Percentiles rank a stretch among this genome's conserved stretches.
phyloP scores from a whole-genome alignment of 2,797 vertebrate genomes.

The Lagodon rhomboides region DNA sequence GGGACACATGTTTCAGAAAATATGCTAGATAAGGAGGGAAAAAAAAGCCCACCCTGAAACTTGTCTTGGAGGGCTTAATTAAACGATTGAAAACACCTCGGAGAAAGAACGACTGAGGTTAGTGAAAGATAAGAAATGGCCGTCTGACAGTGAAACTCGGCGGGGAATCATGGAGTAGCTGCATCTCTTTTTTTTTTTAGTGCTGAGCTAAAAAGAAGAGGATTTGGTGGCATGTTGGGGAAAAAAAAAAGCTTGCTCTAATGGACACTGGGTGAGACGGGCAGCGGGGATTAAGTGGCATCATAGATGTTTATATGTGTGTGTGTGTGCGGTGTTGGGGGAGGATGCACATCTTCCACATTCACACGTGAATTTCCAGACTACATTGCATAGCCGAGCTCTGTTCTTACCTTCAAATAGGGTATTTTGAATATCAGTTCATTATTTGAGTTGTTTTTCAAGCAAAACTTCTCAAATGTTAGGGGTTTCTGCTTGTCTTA shows the following conservation, averaged over 20 bases:
- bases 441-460: no score
- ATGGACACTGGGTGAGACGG: constrained; percentile 72
- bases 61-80: constrained; percentile 1
- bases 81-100: background rate
- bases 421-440: no score
- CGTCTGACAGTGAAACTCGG: constrained; percentile 45
- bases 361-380: background rate
- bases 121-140: constrained; percentile 22
- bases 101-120: background rate
- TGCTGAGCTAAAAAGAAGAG: constrained; percentile 53
- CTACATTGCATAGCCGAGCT: background rate
- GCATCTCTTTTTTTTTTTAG: constrained; percentile 53
- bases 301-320: constrained; percentile 22
- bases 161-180: constrained; percentile 51
- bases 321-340: background rate
- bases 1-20: constrained; percentile 15
- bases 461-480: no score
- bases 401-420: background rate
- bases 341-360: constrained; percentile 7
- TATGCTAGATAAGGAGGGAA: background rate
- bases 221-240: constrained; percentile 67
- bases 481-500: no score
- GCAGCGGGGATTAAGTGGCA: constrained; percentile 66
- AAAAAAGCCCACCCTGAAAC: background rate
- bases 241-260: constrained; percentile 46